Evolutionary conservation across 2,797 vertebrate genomes (phyloP).

Genomic region (Psittacula echo): DNA sequence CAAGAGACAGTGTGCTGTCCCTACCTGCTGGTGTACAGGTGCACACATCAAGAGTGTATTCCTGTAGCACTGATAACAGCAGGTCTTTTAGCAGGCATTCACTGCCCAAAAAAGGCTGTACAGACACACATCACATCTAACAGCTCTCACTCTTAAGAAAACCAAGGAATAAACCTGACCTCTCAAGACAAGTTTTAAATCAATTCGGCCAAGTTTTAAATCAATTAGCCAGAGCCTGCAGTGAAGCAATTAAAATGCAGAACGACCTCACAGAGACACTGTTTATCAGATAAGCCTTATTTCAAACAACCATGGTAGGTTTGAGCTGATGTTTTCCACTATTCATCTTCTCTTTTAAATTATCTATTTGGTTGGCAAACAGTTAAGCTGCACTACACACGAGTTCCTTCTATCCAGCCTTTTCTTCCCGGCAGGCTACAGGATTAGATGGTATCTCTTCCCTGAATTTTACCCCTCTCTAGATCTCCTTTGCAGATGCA

Average conservation of each 20-base stretch:
- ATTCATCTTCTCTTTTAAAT: neutral
- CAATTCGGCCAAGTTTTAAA: neutral
- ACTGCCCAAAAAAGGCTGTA: neutral
- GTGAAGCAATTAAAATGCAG: slow-evolving; percentile 12
- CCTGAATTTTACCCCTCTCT: neutral
- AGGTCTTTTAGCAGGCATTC: neutral
- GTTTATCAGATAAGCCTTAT: neutral
- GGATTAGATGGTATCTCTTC: neutral
- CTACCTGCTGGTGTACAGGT: neutral
- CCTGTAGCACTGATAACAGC: neutral
- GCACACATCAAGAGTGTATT: neutral
- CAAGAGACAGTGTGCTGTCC: neutral
- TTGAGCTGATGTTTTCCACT: neutral
- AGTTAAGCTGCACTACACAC: neutral
- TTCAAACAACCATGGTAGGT: neutral
- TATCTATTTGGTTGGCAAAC: neutral
- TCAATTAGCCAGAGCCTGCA: neutral
- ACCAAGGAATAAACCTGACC: neutral
- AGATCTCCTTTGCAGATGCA: neutral
- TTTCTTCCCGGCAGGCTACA: neutral
- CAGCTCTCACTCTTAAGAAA: neutral
- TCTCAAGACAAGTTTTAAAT: neutral
- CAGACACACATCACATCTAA: neutral
- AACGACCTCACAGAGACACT: neutral
- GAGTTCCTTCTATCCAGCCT: neutral